Base-by-base conservation (phyloP, 2,113 vertebrate genomes). In the Urocynchramus pylzowi region DNA sequence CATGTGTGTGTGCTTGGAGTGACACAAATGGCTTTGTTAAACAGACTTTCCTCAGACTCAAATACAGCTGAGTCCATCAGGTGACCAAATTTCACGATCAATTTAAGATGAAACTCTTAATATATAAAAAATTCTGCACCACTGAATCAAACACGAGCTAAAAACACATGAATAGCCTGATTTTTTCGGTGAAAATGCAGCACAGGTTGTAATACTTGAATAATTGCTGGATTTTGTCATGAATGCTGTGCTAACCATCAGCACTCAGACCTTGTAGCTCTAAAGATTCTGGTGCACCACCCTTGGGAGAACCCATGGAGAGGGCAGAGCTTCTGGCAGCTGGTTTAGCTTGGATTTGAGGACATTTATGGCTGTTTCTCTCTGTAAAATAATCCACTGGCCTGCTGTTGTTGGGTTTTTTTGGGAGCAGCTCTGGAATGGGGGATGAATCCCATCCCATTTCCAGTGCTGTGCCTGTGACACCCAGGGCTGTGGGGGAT, bases 201-300 rank as follows among this genome's bases (percentile, higher is more conserved):
- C 27, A 15, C 6, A 21, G 63, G 31, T 35, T 8, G 14, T 9
- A 60, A 37, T 7, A 33, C 26, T 44, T 42, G 47, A 78, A 78
- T 21, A 63, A 41, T 10, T 67, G 9, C 39, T 91, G 68, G 16
- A 35, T 60, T 76, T 90, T 76, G 27, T 10, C 31, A 14, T 6
- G 41, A 57, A 27, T 0, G 0, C 11, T 6, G 16, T 18, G 67
- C 18, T 31, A 57, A 87, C 1, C 14, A 57, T 24, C 28, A 77
- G 31, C 41, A 45, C 26, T 52, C 69, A 64, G 39, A 84, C 16
- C 57, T 35, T 8, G 31, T 1, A 31, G 31, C 56, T 69, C 52
- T 37, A 44, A 68, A 75, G 17, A 19, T 67, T 63, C 69, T 82
- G 47, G 8, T 59, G 27, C 12, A 53, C 2, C 18, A 45, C 6